Percentiles rank a stretch among this genome's conserved stretches.
Conservation (phyloP, 2,113 vertebrate genomes). For the Reinhardtius hippoglossoides region DNA sequence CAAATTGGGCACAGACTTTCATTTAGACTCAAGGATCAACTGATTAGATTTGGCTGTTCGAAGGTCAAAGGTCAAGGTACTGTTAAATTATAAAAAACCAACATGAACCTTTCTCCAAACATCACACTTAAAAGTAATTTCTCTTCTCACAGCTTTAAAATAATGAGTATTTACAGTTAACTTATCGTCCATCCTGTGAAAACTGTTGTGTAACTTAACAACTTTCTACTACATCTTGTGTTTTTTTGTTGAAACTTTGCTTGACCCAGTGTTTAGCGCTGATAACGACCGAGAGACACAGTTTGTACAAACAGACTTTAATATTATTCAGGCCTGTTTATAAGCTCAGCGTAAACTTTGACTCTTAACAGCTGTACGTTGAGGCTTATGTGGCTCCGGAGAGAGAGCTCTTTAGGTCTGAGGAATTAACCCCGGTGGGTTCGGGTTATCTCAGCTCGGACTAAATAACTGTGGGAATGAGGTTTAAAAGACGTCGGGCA, state of each 20-base stretch:
- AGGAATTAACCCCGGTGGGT: constrained; percentile 11
- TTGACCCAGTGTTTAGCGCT: neutral
- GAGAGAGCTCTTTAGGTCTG: neutral
- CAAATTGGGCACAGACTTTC: no score
- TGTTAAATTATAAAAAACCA: no score
- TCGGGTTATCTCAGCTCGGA: neutral
- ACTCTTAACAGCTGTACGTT: neutral
- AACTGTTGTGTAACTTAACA: neutral
- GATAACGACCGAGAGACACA: neutral
- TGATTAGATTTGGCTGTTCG: no score
- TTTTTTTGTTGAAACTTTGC: neutral
- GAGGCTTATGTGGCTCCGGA: neutral
- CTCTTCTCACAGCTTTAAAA: neutral
- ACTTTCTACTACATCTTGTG: neutral
- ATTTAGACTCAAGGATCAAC: no score
- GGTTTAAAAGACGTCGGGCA: neutral
- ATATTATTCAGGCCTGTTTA: neutral
- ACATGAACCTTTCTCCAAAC: neutral
- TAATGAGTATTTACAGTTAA: neutral
- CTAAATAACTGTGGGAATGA: neutral
- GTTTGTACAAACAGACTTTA: neutral
- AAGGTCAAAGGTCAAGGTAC: no score
- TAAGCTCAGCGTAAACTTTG: neutral
- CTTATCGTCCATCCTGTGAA: neutral
- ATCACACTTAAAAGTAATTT: no score